Conservation (phyloP, 2,797 vertebrate genomes). For the Chloroceryle inda region DNA sequence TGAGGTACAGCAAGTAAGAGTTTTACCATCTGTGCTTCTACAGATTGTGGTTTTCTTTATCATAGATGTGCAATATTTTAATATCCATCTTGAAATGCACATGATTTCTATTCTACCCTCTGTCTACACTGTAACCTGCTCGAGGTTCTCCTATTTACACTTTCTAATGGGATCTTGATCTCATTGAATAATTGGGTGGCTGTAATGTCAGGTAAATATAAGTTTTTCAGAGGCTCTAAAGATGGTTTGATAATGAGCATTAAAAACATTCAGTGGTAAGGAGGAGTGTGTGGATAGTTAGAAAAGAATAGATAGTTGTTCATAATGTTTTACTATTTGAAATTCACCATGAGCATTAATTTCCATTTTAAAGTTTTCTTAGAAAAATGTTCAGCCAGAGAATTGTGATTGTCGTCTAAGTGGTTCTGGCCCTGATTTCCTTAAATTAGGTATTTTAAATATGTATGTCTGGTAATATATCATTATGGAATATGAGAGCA, state of each 20-base stretch:
- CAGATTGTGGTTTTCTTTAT: neutral
- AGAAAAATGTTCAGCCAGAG: neutral
- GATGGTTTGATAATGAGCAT: neutral
- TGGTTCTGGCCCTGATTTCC: neutral
- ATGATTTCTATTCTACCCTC: neutral
- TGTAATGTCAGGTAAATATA: neutral
- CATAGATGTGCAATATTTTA: neutral
- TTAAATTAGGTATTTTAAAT: constrained; percentile 2
- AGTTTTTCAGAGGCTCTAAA: neutral
- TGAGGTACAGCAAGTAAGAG: neutral
- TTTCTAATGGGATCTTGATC: neutral
- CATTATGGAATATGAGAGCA: neutral
- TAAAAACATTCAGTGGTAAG: neutral
- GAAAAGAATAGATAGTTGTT: neutral
- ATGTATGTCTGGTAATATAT: neutral
- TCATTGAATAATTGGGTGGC: neutral
- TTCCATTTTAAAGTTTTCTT: neutral
- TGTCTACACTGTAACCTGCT: neutral
- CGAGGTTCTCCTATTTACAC: neutral
- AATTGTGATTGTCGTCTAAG: neutral
- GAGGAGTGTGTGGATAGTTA: neutral
- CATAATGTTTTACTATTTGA: neutral
- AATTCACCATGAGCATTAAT: neutral
- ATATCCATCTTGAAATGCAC: neutral
- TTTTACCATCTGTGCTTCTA: neutral